Evolutionary conservation across 2,797 vertebrate genomes (phyloP).

Genomic region (Scomberomorus guttatus): DNA sequence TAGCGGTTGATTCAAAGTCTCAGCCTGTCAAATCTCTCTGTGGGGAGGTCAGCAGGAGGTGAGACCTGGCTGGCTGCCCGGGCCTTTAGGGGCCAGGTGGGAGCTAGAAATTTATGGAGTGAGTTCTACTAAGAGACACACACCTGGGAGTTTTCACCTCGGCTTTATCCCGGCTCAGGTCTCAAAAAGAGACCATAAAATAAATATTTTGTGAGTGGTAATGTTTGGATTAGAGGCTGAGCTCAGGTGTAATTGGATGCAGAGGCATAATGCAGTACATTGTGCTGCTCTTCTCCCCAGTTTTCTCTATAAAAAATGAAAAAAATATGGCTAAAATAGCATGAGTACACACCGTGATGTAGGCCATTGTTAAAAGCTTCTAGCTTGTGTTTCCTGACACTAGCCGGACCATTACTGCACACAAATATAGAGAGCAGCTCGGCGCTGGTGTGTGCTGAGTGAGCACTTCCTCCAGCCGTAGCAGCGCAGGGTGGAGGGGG

Average conservation of each 20-base stretch:
- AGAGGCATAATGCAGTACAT: constrained; percentile 22
- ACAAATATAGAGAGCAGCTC: constrained; percentile 12
- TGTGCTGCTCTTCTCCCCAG: background rate
- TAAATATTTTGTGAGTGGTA: background rate
- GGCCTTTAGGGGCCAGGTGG: constrained; percentile 32
- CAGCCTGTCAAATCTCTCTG: constrained; percentile 47
- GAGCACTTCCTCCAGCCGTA: constrained; percentile 56
- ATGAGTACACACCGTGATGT: background rate
- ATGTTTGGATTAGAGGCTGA: constrained; percentile 27
- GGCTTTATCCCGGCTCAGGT: constrained; percentile 1
- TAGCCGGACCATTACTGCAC: constrained; percentile 41
- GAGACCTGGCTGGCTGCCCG: constrained; percentile 41
- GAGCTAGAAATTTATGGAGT: constrained; percentile 33
- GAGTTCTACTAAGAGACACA: constrained; percentile 21
- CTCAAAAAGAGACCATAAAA: constrained; percentile 7
- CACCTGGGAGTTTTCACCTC: constrained; percentile 10
- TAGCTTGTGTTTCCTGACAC: constrained; percentile 44
- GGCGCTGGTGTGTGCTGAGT: constrained; percentile 55
- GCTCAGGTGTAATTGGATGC: constrained; percentile 32
- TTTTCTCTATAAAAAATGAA: constrained; percentile 5
- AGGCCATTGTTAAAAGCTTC: constrained; percentile 34
- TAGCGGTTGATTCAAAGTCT: constrained; percentile 55
- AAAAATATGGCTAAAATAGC: constrained; percentile 38
- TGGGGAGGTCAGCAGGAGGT: constrained; percentile 45
- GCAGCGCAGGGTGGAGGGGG: constrained; percentile 17